Conservation (phyloP, 2,113 vertebrate species). For the Myrmecobius fasciatus region DNA sequence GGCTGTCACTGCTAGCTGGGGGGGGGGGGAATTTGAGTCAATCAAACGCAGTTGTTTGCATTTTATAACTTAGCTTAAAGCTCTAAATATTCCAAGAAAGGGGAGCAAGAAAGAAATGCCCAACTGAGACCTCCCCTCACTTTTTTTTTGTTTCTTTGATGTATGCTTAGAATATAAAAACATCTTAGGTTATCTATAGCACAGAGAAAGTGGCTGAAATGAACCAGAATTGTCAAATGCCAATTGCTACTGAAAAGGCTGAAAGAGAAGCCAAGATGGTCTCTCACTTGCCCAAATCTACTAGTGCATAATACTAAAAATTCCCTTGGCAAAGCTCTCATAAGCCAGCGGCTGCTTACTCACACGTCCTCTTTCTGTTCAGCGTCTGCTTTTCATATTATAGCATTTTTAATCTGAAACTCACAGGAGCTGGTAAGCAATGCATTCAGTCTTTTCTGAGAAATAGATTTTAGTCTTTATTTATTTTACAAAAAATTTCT, state of each 20-base stretch:
- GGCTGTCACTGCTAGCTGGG: background rate
- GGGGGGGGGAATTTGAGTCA: background rate
- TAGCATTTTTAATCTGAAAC: conserved; percentile 67
- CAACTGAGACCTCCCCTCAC: background rate
- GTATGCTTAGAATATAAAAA: background rate
- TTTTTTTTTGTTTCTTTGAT: background rate
- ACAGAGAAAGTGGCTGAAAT: background rate
- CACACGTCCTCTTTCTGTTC: conserved; percentile 50
- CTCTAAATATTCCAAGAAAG: background rate
- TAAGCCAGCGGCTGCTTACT: conserved; percentile 49
- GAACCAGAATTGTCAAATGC: background rate
- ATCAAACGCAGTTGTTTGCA: background rate
- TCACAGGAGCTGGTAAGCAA: conserved; percentile 36
- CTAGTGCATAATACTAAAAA: background rate
- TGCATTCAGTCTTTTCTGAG: conserved; percentile 50
- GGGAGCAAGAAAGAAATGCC: background rate
- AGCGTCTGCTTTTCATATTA: conserved; percentile 37
- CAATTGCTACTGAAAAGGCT: background rate
- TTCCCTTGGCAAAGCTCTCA: background rate
- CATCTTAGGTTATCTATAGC: background rate
- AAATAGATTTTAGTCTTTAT: conserved; percentile 39
- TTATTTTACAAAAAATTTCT: conserved; percentile 55
- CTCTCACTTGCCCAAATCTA: background rate
- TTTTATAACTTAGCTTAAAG: background rate
- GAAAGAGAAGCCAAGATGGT: background rate